Evolutionary conservation across 2,888 invertebrate genomes (phyloP).

Genomic region (Drosophila hawaiiensis): DNA sequence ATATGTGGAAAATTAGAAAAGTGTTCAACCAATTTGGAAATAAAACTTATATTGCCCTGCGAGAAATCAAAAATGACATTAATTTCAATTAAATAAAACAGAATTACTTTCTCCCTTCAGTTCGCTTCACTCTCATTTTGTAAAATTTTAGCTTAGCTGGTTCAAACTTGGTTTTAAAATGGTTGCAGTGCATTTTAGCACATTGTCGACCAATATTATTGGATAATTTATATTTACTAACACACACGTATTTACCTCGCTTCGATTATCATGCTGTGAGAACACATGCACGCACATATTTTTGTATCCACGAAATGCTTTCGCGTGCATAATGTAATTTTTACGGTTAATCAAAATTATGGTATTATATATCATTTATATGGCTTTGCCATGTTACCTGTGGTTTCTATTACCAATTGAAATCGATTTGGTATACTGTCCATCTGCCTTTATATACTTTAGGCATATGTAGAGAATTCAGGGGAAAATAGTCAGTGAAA

Average conservation of each 20-base stretch:
- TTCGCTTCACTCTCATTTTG: no score
- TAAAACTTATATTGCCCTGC: no score
- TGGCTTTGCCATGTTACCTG: neutral
- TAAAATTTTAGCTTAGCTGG: neutral
- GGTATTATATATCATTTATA: neutral
- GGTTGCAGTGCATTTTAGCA: neutral
- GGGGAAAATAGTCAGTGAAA: neutral
- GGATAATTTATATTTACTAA: neutral
- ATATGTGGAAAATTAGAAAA: neutral
- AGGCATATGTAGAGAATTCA: neutral
- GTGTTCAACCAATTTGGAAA: neutral
- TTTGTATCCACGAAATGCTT: neutral
- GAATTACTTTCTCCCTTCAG: neutral
- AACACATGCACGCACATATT: neutral
- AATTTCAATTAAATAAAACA: neutral
- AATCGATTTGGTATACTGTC: neutral
- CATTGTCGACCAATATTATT: neutral
- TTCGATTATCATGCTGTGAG: neutral
- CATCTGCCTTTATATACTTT: neutral
- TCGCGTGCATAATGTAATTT: neutral
- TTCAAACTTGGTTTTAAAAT: neutral
- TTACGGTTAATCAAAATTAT: neutral
- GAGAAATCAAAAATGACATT: neutral
- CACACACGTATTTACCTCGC: neutral
- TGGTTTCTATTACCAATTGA: neutral